Conservation (phyloP, 2,888 invertebrate genomes). For the Drosophila cyrtoloma region DNA sequence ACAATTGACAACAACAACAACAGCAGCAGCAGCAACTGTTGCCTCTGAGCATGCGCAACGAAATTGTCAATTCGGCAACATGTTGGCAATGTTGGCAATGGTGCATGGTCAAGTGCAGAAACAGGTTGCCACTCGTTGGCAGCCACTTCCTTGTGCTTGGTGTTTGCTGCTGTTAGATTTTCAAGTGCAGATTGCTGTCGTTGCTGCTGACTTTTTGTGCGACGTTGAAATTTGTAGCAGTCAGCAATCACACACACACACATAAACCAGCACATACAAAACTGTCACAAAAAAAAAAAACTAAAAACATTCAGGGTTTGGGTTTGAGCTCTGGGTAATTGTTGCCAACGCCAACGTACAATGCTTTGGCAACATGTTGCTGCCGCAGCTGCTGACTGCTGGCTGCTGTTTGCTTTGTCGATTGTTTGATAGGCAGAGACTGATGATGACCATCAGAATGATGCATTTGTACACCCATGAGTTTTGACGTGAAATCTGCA, state of each 20-base stretch:
- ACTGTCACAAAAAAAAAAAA: constrained; percentile 49
- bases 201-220: constrained; percentile 56
- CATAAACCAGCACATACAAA: constrained; percentile 20
- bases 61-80: constrained; percentile 82
- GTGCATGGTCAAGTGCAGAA: constrained; percentile 82
- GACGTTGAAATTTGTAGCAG: constrained; percentile 81
- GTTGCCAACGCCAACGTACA: constrained; percentile 71
- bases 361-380: constrained; percentile 59
- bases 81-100: constrained; percentile 57
- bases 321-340: constrained; percentile 57
- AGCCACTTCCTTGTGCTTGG: constrained; percentile 68
- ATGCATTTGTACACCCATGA: constrained; percentile 84
- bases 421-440: constrained; percentile 83
- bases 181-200: constrained; percentile 72
- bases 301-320: constrained; percentile 10
- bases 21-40: constrained; percentile 48
- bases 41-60: constrained; percentile 61
- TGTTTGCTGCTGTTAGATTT: constrained; percentile 62
- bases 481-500: constrained; percentile 83
- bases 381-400: constrained; percentile 28
- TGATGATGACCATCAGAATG: constrained; percentile 85
- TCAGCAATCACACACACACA: constrained; percentile 64
- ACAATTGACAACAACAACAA: constrained; percentile 74
- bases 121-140: constrained; percentile 70
- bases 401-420: constrained; percentile 67